phyloP scores from a whole-genome alignment of 2,113 vertebrate genomes.

The Coturnix japonica region DNA sequence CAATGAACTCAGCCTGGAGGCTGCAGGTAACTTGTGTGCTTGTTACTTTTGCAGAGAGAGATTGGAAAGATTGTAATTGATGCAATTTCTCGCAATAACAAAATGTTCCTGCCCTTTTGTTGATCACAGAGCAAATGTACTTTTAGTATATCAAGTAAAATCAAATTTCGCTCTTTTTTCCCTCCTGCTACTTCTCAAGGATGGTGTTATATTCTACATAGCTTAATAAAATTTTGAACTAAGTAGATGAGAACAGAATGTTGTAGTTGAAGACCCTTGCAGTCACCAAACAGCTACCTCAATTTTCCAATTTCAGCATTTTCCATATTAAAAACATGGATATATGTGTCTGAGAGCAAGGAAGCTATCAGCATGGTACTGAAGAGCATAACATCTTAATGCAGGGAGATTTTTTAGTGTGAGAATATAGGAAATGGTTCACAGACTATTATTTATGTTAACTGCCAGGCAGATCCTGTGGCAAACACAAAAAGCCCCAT shows the following conservation, averaged over 20 bases:
- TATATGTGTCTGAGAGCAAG: not conserved
- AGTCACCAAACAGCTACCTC: not conserved
- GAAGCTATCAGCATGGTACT: not conserved
- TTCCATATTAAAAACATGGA: not conserved
- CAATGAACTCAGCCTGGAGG: not conserved
- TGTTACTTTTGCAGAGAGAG: conserved; percentile 1
- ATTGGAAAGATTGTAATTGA: conserved; percentile 48
- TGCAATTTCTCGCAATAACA: conserved; percentile 65
- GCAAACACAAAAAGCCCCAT: not conserved
- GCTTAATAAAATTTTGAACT: conserved; percentile 44
- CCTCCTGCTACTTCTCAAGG: conserved; percentile 33
- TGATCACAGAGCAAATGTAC: conserved; percentile 54
- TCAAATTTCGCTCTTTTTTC: not conserved
- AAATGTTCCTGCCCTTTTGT: conserved; percentile 54
- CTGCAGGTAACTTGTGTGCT: not conserved
- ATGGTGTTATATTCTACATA: not conserved
- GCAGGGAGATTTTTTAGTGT: not conserved
- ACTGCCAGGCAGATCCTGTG: not conserved
- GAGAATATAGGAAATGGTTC: not conserved
- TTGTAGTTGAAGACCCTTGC: conserved; percentile 14
- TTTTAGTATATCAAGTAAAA: conserved; percentile 64
- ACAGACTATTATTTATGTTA: not conserved
- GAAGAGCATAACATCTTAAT: not conserved
- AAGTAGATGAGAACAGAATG: conserved; percentile 9
- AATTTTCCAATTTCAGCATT: not conserved